Conservation (phyloP, 2,113 vertebrate genomes). For the Prietella phreatophila region DNA sequence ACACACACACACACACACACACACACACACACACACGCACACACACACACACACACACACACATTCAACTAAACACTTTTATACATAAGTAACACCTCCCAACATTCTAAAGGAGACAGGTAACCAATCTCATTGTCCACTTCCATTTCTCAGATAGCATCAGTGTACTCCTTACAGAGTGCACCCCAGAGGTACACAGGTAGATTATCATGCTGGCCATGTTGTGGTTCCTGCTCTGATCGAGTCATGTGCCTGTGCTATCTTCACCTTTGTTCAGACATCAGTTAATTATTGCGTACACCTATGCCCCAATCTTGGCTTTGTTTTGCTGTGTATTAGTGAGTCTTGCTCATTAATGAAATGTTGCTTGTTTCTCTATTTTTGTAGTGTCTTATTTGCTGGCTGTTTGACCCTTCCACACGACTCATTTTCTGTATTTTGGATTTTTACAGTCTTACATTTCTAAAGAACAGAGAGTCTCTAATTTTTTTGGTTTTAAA, state of each 20-base stretch:
- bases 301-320: neutral
- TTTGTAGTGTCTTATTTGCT: neutral
- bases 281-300: neutral
- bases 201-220: neutral
- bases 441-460: neutral
- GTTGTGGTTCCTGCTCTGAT: neutral
- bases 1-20: neutral
- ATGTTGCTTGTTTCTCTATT: neutral
- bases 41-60: neutral
- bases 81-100: neutral
- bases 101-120: neutral
- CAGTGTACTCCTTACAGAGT: neutral
- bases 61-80: neutral
- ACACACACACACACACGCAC: neutral
- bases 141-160: slow-evolving; percentile 2
- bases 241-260: neutral
- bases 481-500: neutral
- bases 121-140: neutral
- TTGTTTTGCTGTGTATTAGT: neutral
- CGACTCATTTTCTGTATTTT: neutral
- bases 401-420: neutral
- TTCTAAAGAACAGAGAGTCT: neutral
- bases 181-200: neutral
- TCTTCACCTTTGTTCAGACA: neutral
- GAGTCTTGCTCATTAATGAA: neutral